These are phyloP conservation scores for Clavelina lepadiformis DNA, from an alignment of 23 tunicate species.

Conservation along the genomic window DNA sequence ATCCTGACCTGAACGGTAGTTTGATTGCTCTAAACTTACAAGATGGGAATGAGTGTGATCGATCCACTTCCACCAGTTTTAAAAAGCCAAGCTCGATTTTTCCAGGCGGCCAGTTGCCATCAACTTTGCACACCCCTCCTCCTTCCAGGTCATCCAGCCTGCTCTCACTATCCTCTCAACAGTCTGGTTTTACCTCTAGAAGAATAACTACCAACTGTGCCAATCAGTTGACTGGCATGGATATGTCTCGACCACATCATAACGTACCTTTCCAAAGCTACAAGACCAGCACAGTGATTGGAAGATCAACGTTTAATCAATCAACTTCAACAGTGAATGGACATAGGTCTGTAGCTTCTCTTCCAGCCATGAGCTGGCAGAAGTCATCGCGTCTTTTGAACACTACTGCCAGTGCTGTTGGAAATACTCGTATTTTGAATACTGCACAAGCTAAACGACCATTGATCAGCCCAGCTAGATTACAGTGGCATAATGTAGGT, in stretches of 20 bases:
- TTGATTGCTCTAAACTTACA: constrained; percentile 37
- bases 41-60: constrained; percentile 8
- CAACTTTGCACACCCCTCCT: constrained; percentile 57
- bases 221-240: no score
- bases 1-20: constrained; percentile 32
- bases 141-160: constrained; percentile 67
- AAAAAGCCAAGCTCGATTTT: constrained; percentile 3
- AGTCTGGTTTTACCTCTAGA: constrained; percentile 21
- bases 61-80: not conserved
- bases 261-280: constrained; percentile 27
- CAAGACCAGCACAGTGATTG: constrained; percentile 26
- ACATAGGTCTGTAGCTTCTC: not conserved
- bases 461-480: constrained; percentile 47
- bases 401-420: not conserved
- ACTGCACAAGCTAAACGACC: constrained; percentile 13
- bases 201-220: no score
- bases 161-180: constrained; percentile 34
- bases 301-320: not conserved
- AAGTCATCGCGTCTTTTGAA: not conserved
- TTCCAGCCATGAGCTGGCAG: constrained; percentile 10
- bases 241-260: constrained; percentile 16
- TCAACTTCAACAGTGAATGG: not conserved
- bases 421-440: not conserved
- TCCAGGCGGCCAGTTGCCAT: constrained; percentile 11
- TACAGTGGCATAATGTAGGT: constrained; percentile 3